Conservation (phyloP, 2,113 vertebrate genomes). For the Anarrhichthys ocellatus region DNA sequence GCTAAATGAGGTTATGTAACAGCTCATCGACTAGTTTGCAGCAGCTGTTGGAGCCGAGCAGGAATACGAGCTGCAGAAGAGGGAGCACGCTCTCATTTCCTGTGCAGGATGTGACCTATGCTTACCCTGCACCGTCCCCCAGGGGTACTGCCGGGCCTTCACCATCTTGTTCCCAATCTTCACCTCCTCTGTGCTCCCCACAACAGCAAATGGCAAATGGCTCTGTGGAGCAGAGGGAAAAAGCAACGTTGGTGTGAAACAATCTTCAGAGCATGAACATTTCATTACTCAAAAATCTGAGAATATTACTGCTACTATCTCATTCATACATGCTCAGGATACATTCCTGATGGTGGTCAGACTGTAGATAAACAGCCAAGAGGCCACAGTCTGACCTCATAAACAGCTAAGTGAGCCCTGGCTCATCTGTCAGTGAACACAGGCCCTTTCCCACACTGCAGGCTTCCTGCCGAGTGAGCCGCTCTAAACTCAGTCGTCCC, state of each 20-base stretch:
- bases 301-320: neutral
- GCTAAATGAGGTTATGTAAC: conserved; percentile 61
- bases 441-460: conserved; percentile 68
- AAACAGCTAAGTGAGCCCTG: conserved; percentile 25
- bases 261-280: neutral
- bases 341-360: neutral
- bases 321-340: neutral
- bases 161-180: conserved; percentile 99
- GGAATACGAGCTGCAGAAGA: conserved; percentile 37
- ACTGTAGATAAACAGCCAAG: conserved; percentile 13
- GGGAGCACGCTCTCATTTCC: conserved; percentile 66
- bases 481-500: conserved; percentile 39
- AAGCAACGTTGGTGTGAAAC: neutral
- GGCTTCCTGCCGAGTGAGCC: conserved; percentile 65
- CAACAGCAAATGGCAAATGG: conserved; percentile 96
- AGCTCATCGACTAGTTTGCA: conserved; percentile 33
- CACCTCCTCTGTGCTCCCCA: conserved; percentile 97
- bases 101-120: conserved; percentile 60
- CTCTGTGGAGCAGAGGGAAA: conserved; percentile 83
- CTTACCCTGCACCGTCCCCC: conserved; percentile 97
- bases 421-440: conserved; percentile 37
- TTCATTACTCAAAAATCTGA: neutral
- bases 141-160: conserved; percentile 97
- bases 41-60: conserved; percentile 34
- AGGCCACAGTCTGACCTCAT: conserved; percentile 1